Evolutionary conservation across 2,113 vertebrate genomes (phyloP), one percentile per base, ranked within the genome.

Genomic region (Sander vitreus): DNA sequence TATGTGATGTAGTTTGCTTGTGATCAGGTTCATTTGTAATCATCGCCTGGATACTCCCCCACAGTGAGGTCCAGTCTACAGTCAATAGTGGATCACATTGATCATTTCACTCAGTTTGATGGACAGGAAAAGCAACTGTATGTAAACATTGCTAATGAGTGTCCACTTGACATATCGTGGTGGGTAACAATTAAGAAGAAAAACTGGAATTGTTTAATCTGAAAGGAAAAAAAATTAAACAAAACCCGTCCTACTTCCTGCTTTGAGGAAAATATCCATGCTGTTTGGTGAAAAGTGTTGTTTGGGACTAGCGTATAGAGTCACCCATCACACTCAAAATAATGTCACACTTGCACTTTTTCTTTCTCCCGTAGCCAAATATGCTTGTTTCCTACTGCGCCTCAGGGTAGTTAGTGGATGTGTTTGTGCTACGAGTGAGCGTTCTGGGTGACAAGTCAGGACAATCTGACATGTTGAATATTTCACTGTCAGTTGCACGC

Each of bases 381-480:
- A 60, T 73, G 83, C 57, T 21, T 73, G 60, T 58, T 80, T 54
- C 13, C 1, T 18, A 59, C 30, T 30, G 3, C 11, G 76, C 75
- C 73, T 73, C 6, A 1, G 78, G 58, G 50, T 58, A 50, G 62
- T 63, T 23, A 19, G 47, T 16, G 57, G 55, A 70, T 14, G 76
- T 75, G 77, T 70, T 70, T 79, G 65, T 30, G 47, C 50, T 62
- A 10, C 50, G 53, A 70, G 18, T 6, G 68, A 70, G 16, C n/a
- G n/a, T n/a, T 60, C 50, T 48, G 55, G 81, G 74, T 71, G 71
- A 88, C 71, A 82, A 80, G 87, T 84, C 58, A 50, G 78, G 62
- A 87, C 80, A 67, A 78, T 80, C 69, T 81, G 83, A 80, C 85
- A 68, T 39, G 63, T 16, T 84, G 21, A 87, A 83, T 77, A 73